Base-by-base conservation (phyloP, 2,888 invertebrate species). In the Thecocarcelia acutangulata region DNA sequence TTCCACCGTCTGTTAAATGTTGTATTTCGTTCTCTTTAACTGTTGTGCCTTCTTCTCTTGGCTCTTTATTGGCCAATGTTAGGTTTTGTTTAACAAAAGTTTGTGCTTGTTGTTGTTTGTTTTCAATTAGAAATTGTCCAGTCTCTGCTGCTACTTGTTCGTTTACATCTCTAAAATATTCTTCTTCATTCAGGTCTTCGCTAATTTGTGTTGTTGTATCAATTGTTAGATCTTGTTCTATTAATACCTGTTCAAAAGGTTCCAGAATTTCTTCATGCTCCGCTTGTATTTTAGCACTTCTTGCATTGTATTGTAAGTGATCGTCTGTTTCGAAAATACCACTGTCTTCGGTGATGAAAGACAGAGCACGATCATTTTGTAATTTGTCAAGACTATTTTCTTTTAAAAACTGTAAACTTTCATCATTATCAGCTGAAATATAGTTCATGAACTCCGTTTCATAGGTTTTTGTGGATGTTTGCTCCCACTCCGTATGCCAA, bases 401-500 rank as follows among this genome's bases (percentile, higher is more conserved):
- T 5, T 24, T 24, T 3, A 24, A 5, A 50, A 12, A 3, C 1
- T 21, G 8, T 1, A 11, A 15, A n/a, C 8, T 4, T 40, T 72
- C 59, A 8, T 66, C 75, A 2, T 63, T 50, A 5, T 48, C 28
- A 19, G 56, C 19, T 15, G 19, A 15, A 50, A 5, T 70, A 33
- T 42, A 59, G 12, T 42, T 63, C 52, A 33, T 46, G 28, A 44
- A 37, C n/a, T 1, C 13, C 42, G 5, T 8, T 1, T 54, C 46
- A 28, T 21, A 0, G 12, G 28, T 17, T 13, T 33, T 9, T 17
- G 24, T 19, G 12, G 40, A 5, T 0, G 1, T 2, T 12, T 13
- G 11, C 21, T 85, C 80, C 88, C 88, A 87, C 17, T 85, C 85
- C 11, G 84, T 84, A 48, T 89, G 88, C 88, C 89, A 89, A 6